phyloP scores from a whole-genome alignment of 2,888 invertebrate species.

The Lampropteryx suffumata region DNA sequence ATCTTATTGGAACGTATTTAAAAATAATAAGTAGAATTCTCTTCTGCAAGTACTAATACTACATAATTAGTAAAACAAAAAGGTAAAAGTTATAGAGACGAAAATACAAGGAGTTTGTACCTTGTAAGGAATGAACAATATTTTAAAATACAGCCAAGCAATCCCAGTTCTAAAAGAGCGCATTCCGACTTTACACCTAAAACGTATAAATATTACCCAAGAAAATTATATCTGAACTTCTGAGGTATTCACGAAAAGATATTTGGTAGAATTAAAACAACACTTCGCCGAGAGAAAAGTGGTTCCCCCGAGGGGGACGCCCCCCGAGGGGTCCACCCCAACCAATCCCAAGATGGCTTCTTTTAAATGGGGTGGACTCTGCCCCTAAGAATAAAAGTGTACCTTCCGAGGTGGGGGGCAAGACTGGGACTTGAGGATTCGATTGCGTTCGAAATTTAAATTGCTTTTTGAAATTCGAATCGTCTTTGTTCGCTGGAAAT shows the following conservation, averaged over 20 bases:
- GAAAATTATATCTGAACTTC: slow-evolving; percentile 80
- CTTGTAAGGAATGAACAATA: slow-evolving; percentile 14
- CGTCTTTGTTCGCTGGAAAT: slow-evolving; percentile 44
- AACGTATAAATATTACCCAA: slow-evolving; percentile 73
- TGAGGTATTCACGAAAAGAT: slow-evolving; percentile 81
- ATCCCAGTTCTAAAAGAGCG: slow-evolving; percentile 19
- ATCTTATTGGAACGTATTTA: no score
- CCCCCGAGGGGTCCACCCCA: slow-evolving; percentile 50
- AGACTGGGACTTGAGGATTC: slow-evolving; percentile 53
- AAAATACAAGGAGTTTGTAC: no score
- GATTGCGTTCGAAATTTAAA: slow-evolving; percentile 70
- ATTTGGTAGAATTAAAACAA: slow-evolving; percentile 82
- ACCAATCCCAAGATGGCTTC: slow-evolving; percentile 80
- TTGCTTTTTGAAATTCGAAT: slow-evolving; percentile 67
- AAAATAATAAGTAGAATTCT: no score
- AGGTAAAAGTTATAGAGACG: no score
- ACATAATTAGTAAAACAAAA: no score
- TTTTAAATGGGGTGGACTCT: slow-evolving; percentile 80
- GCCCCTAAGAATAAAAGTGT: slow-evolving; percentile 81
- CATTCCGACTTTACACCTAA: slow-evolving; percentile 59
- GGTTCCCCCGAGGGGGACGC: slow-evolving; percentile 59
- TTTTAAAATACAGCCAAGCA: slow-evolving; percentile 11
- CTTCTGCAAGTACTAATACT: no score
- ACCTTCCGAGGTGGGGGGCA: slow-evolving; percentile 72
- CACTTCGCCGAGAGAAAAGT: slow-evolving; percentile 78